These are phyloP conservation scores for Drosophila pegasa DNA, from an alignment of 2,888 invertebrate species.

Conservation along the genomic window DNA sequence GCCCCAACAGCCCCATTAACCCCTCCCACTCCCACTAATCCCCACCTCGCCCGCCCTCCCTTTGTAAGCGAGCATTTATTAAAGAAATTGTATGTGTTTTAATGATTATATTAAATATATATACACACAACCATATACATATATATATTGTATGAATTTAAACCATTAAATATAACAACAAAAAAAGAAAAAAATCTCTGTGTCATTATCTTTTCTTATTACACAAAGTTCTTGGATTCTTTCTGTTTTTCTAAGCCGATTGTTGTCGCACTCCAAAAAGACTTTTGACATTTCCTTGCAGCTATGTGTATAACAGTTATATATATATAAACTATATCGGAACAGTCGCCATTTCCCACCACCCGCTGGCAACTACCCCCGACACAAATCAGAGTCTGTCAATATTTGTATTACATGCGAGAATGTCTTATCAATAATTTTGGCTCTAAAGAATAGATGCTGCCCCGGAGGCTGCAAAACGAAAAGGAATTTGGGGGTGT, in stretches of 20 bases:
- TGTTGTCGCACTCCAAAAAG: slow-evolving; percentile 53
- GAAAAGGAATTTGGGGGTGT: slow-evolving; percentile 34
- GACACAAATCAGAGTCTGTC: slow-evolving; percentile 69
- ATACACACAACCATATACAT: slow-evolving; percentile 59
- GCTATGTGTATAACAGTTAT: slow-evolving; percentile 1
- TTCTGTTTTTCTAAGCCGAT: slow-evolving; percentile 66
- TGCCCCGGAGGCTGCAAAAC: slow-evolving; percentile 44
- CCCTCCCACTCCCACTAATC: background rate
- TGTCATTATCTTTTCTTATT: slow-evolving; percentile 67
- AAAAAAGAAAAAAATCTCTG: slow-evolving; percentile 25
- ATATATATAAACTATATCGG: slow-evolving; percentile 6
- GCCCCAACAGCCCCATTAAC: slow-evolving; percentile 11
- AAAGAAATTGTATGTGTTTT: slow-evolving; percentile 80
- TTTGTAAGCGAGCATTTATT: slow-evolving; percentile 80
- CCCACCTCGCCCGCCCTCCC: slow-evolving; percentile 16
- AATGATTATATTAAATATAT: slow-evolving; percentile 79
- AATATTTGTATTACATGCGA: slow-evolving; percentile 74
- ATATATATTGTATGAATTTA: slow-evolving; percentile 68
- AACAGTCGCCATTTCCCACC: slow-evolving; percentile 22
- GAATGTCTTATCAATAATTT: slow-evolving; percentile 76
- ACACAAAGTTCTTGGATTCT: slow-evolving; percentile 40
- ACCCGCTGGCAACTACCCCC: slow-evolving; percentile 15
- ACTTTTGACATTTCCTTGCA: slow-evolving; percentile 68
- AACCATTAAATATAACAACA: slow-evolving; percentile 65
- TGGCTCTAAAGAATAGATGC: slow-evolving; percentile 55